Evolutionary conservation across 1,140 invertebrate genomes (phyloP).

Genomic region (Meloidogyne hapla): DNA sequence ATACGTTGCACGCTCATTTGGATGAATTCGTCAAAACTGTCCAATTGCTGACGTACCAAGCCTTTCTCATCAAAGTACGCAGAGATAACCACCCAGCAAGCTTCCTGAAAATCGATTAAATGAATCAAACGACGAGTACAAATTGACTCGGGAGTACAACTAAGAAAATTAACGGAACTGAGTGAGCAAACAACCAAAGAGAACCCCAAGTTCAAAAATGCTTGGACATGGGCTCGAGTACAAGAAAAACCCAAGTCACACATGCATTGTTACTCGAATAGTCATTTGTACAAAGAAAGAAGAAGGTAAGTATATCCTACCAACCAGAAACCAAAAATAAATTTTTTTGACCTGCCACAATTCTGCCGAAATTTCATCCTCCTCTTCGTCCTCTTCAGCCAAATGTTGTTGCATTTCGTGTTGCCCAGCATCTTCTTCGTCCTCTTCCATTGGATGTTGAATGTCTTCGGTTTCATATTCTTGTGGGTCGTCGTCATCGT

Average conservation of each 20-base stretch:
- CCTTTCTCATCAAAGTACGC: conserved; percentile 99
- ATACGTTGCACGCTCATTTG: conserved; percentile 99
- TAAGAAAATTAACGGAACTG: too few species aligned
- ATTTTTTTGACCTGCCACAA: conserved; percentile 54
- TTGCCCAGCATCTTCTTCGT: conserved; percentile 36
- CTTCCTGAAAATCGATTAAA: too few species aligned
- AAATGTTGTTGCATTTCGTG: conserved; percentile 20
- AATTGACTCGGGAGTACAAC: too few species aligned
- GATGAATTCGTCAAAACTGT: conserved; percentile 97
- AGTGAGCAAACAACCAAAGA: too few species aligned
- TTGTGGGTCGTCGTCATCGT: conserved; percentile 29
- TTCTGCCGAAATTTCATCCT: conserved; percentile 53
- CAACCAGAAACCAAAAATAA: not conserved
- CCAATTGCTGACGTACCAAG: conserved; percentile 92
- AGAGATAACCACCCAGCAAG: conserved; percentile 99
- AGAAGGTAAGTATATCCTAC: too few species aligned
- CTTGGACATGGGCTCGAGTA: too few species aligned
- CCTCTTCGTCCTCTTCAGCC: conserved; percentile 36
- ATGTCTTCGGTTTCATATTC: conserved; percentile 40
- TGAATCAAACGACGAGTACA: too few species aligned
- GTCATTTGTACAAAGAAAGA: too few species aligned
- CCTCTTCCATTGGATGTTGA: conserved; percentile 38
- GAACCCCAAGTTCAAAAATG: too few species aligned
- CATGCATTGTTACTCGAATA: too few species aligned
- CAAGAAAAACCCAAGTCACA: too few species aligned